Percentiles rank a stretch among this genome's conserved stretches.
These are phyloP conservation scores for Microctenopoma stevenorrisi DNA, from an alignment of 2,797 vertebrate species.

Conservation along the genomic window DNA sequence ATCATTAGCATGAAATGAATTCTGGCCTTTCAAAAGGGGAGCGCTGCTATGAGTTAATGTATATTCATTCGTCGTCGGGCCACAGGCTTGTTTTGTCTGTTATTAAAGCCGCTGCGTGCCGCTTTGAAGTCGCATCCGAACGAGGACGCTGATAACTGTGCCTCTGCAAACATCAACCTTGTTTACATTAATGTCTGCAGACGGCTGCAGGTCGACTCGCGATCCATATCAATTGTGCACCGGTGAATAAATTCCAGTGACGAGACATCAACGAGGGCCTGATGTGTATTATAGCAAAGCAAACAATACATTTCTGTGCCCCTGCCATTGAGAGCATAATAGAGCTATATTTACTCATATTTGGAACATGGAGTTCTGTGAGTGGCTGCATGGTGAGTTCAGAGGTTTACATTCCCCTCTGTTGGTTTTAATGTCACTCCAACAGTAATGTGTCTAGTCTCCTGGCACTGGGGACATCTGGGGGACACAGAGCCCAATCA, in stretches of 20 bases:
- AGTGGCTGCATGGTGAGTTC: conserved; percentile 30
- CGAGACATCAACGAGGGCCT: conserved; percentile 81
- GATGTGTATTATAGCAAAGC: conserved; percentile 48
- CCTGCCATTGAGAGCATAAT: conserved; percentile 43
- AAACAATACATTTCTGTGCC: conserved; percentile 50
- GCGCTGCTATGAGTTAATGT: conserved; percentile 51
- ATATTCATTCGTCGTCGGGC: conserved; percentile 57
- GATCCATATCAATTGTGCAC: conserved; percentile 91
- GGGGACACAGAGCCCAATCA: conserved; percentile 51
- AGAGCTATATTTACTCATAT: conserved; percentile 44
- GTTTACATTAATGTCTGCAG: conserved; percentile 90
- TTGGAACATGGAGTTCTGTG: conserved; percentile 33
- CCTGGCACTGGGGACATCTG: conserved; percentile 57
- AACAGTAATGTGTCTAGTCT: conserved; percentile 56
- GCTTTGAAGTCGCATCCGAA: conserved; percentile 48
- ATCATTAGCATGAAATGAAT: conserved; percentile 76
- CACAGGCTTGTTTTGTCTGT: conserved; percentile 49
- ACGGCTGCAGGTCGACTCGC: conserved; percentile 87
- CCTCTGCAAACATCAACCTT: conserved; percentile 86
- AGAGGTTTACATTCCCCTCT: conserved; percentile 43
- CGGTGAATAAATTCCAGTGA: conserved; percentile 89
- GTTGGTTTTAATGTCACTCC: conserved; percentile 59
- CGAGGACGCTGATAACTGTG: conserved; percentile 78
- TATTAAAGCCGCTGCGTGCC: conserved; percentile 28
- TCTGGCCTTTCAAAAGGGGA: conserved; percentile 61